A percentile compares a stretch with the other conserved stretches of the same genome.
Conservation (phyloP, 2,888 invertebrate species). For the Ecdyonurus torrentis region DNA sequence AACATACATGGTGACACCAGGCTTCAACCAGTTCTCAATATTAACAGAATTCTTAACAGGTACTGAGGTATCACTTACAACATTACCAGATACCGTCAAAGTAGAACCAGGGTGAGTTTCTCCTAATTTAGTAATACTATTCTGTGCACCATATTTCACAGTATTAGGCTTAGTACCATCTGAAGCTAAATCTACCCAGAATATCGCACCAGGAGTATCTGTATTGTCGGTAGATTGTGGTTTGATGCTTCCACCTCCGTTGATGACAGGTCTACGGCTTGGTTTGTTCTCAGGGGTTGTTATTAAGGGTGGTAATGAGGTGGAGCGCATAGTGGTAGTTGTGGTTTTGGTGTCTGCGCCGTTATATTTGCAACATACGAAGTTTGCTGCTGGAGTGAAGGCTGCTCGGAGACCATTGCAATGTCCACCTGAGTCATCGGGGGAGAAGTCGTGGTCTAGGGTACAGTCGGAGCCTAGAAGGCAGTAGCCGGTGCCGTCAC, state of each 20-base stretch:
- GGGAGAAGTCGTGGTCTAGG: constrained; percentile 24
- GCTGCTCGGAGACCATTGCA: constrained; percentile 25
- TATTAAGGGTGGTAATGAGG: neutral
- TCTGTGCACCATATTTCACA: neutral
- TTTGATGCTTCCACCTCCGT: neutral
- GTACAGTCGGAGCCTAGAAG: constrained; percentile 25
- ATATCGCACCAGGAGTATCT: neutral
- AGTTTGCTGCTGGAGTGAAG: constrained; percentile 24
- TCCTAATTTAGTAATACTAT: neutral
- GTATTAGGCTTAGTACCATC: neutral
- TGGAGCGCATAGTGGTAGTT: constrained; percentile 4
- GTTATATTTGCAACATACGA: constrained; percentile 22
- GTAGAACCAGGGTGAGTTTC: neutral
- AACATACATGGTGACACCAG: neutral
- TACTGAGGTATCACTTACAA: neutral
- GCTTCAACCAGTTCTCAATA: neutral
- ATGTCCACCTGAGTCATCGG: constrained; percentile 22
- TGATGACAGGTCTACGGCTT: neutral
- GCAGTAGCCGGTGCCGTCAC: constrained; percentile 25
- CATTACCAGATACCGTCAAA: neutral
- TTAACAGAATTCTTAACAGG: neutral
- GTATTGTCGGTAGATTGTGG: neutral
- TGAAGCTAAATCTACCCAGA: neutral
- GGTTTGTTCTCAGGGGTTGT: neutral
- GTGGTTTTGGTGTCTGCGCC: neutral